Conservation (phyloP, 2,888 invertebrate species). For the Bhutanitis thaidina region DNA sequence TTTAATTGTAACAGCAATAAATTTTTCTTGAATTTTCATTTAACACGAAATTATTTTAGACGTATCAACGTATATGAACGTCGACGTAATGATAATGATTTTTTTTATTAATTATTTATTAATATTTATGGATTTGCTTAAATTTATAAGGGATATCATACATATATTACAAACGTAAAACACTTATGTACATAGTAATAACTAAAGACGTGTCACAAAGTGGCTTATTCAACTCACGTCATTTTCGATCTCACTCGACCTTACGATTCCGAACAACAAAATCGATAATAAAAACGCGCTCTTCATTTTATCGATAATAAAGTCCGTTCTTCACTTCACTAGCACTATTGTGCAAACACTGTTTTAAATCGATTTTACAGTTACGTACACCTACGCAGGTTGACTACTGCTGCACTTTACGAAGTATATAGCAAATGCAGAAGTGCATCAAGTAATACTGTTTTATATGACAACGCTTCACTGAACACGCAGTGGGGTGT, state of each 20-base stretch:
- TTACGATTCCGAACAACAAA: constrained; percentile 62
- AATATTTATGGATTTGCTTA: too few species aligned
- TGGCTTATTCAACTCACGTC: constrained; percentile 42
- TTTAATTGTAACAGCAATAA: too few species aligned
- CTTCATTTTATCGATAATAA: constrained; percentile 50
- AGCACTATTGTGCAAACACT: constrained; percentile 34
- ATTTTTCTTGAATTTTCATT: too few species aligned
- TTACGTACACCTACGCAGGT: constrained; percentile 24
- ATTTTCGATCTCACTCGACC: constrained; percentile 59
- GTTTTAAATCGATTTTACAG: constrained; percentile 17
- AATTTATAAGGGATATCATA: too few species aligned
- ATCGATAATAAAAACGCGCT: constrained; percentile 53
- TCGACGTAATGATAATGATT: too few species aligned
- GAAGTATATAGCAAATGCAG: constrained; percentile 58
- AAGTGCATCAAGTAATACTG: constrained; percentile 43
- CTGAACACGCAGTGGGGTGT: constrained; percentile 54
- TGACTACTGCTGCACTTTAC: constrained; percentile 32
- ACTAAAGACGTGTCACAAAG: too few species aligned
- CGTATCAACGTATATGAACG: too few species aligned
- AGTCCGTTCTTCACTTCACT: constrained; percentile 56
- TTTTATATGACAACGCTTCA: constrained; percentile 62
- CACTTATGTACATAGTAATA: too few species aligned
- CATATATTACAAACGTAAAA: too few species aligned
- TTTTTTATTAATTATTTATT: too few species aligned
- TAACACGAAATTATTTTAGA: too few species aligned